These are phyloP conservation scores for Shinisaurus crocodilurus DNA, from an alignment of 2,113 vertebrate species.

Conservation along the genomic window DNA sequence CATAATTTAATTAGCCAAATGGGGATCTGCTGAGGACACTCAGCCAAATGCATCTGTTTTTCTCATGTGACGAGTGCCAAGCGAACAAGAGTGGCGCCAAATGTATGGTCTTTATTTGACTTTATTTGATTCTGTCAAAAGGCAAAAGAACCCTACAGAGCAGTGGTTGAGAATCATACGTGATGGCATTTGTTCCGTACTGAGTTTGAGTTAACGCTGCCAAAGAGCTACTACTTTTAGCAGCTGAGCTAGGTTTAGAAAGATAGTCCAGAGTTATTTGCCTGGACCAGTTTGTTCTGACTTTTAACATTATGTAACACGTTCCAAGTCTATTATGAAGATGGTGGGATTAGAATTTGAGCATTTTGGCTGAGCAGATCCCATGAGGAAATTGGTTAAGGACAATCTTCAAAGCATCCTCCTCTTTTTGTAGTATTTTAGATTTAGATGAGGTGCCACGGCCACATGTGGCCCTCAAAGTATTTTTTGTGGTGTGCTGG, in stretches of 20 bases:
- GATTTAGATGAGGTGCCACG: neutral
- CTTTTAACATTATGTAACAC: neutral
- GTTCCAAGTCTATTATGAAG: neutral
- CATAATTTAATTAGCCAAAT: conserved; percentile 47
- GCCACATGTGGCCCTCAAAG: neutral
- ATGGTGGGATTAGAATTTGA: neutral
- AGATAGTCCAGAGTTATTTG: conserved; percentile 40
- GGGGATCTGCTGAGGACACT: neutral
- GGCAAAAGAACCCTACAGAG: conserved; percentile 20
- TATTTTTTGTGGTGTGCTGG: neutral
- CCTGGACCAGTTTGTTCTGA: conserved; percentile 21
- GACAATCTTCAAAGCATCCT: neutral
- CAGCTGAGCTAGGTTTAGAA: conserved; percentile 36
- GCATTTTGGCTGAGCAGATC: neutral
- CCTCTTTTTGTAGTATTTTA: neutral
- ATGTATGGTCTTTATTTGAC: conserved; percentile 42
- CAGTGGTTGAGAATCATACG: conserved; percentile 34
- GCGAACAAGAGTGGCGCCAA: conserved; percentile 29
- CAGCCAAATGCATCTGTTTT: conserved; percentile 48
- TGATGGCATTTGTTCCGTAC: conserved; percentile 29
- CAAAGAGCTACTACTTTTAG: conserved; percentile 25
- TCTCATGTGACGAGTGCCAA: conserved; percentile 1
- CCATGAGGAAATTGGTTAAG: neutral
- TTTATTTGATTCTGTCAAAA: conserved; percentile 16
- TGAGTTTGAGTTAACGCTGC: conserved; percentile 36